Evolutionary conservation across 2,797 vertebrate genomes (phyloP).

Genomic region (Enoplosus armatus): DNA sequence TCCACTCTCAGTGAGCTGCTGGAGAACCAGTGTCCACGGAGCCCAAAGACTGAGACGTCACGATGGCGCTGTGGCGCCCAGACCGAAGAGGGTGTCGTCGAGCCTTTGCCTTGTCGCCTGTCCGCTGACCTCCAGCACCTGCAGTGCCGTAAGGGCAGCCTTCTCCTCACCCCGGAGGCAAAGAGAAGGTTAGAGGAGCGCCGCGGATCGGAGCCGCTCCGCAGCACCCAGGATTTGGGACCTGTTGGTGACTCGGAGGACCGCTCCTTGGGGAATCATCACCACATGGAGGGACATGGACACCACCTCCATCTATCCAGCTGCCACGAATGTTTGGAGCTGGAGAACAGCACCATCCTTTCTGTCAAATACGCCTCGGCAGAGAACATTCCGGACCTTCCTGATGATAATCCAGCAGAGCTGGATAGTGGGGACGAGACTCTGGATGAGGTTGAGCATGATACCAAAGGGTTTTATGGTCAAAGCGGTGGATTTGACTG

Average conservation of each 20-base stretch:
- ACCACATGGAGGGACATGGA: constrained; percentile 81
- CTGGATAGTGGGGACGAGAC: constrained; percentile 41
- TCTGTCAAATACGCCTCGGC: constrained; percentile 91
- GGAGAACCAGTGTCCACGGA: constrained; percentile 51
- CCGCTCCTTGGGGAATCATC: constrained; percentile 64
- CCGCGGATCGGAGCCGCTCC: constrained; percentile 67
- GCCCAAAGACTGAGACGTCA: constrained; percentile 10
- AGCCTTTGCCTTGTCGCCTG: constrained; percentile 34
- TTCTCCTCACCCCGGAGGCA: constrained; percentile 39
- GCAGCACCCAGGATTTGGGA: constrained; percentile 22
- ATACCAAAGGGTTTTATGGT: neutral
- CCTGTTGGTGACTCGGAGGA: constrained; percentile 42
- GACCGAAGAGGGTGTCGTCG: neutral
- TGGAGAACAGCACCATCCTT: constrained; percentile 95
- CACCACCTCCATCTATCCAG: constrained; percentile 92
- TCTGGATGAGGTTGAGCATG: constrained; percentile 45
- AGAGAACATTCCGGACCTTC: constrained; percentile 92
- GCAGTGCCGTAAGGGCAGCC: constrained; percentile 57
- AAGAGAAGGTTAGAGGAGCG: constrained; percentile 59
- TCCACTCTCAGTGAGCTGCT: constrained; percentile 81
- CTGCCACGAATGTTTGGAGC: constrained; percentile 93
- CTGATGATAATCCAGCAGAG: constrained; percentile 73
- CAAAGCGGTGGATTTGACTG: constrained; percentile 50
- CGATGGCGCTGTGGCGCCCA: constrained; percentile 16
- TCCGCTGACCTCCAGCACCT: constrained; percentile 15